These are phyloP conservation scores for Platichthys stellatus DNA, from an alignment of 2,113 vertebrate species.

Conservation along the genomic window DNA sequence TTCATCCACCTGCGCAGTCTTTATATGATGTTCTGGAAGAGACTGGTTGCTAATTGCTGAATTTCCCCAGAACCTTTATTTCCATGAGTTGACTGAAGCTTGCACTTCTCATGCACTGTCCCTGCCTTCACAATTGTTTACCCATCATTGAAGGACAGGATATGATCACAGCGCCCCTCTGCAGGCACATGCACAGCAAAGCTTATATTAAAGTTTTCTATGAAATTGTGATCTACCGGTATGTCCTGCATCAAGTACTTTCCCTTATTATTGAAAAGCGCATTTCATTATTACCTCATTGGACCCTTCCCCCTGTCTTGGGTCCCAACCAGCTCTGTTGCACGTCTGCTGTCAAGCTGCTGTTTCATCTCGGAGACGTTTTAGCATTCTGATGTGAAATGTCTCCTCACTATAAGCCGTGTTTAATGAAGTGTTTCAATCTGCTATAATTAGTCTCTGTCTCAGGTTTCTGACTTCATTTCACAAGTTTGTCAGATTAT, in stretches of 20 bases:
- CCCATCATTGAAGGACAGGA: slow-evolving; percentile 14
- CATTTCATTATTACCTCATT: slow-evolving; percentile 23
- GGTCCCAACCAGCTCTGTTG: slow-evolving; percentile 21
- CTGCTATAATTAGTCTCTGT: slow-evolving; percentile 79
- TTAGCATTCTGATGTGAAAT: slow-evolving; percentile 69
- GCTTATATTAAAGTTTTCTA: slow-evolving; percentile 21
- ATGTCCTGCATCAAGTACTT: neutral
- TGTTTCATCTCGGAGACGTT: slow-evolving; percentile 49
- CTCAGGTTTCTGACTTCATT: slow-evolving; percentile 81
- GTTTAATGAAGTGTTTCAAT: slow-evolving; percentile 80
- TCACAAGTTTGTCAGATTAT: slow-evolving; percentile 82
- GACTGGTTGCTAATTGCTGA: too few relatives aligned
- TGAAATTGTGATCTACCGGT: slow-evolving; percentile 5
- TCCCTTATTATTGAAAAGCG: slow-evolving; percentile 17
- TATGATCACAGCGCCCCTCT: slow-evolving; percentile 24
- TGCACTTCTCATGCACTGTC: neutral
- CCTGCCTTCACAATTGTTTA: slow-evolving; percentile 8
- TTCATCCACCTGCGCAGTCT: slow-evolving; percentile 20
- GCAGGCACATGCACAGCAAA: slow-evolving; percentile 19
- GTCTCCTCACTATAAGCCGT: slow-evolving; percentile 71
- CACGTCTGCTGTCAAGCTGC: slow-evolving; percentile 33
- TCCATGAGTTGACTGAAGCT: neutral
- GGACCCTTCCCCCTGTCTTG: slow-evolving; percentile 10
- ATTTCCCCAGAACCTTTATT: too few relatives aligned
- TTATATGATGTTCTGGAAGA: neutral